These are phyloP conservation scores for Tragelaphus eurycerus DNA, from an alignment of 2,797 vertebrate species.

Conservation along the genomic window DNA sequence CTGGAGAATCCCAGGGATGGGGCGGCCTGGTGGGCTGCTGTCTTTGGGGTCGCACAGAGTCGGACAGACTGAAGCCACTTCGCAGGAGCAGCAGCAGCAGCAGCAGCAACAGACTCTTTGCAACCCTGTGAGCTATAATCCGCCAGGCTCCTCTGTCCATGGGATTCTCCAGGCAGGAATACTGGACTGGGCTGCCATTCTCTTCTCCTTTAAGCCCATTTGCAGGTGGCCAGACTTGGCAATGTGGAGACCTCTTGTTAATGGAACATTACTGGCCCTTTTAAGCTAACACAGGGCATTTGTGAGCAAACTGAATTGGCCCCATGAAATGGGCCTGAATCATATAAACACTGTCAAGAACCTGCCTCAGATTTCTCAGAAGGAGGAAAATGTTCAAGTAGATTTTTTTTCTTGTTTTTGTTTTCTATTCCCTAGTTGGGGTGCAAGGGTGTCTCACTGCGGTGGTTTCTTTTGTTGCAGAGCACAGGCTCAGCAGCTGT, in stretches of 20 bases:
- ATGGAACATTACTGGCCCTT: neutral
- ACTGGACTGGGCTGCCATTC: neutral
- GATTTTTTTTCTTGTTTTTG: neutral
- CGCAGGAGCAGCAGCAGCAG: no score
- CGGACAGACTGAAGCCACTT: no score
- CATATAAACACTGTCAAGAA: neutral
- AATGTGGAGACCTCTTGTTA: neutral
- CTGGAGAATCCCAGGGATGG: no score
- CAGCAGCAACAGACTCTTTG: neutral
- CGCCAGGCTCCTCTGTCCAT: neutral
- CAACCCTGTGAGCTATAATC: neutral
- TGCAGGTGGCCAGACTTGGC: neutral
- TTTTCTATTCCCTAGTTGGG: neutral
- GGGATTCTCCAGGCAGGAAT: neutral
- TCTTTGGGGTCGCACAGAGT: no score
- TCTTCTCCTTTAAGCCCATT: neutral
- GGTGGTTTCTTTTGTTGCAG: neutral
- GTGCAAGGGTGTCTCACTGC: neutral
- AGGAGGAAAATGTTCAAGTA: neutral
- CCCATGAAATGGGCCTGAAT: neutral
- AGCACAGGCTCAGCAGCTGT: neutral
- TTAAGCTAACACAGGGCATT: no score
- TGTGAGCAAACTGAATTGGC: neutral
- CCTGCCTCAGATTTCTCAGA: neutral
- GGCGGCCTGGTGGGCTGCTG: no score